These are phyloP conservation scores for Morpho achilles DNA, from an alignment of 2,888 invertebrate species.

Conservation along the genomic window DNA sequence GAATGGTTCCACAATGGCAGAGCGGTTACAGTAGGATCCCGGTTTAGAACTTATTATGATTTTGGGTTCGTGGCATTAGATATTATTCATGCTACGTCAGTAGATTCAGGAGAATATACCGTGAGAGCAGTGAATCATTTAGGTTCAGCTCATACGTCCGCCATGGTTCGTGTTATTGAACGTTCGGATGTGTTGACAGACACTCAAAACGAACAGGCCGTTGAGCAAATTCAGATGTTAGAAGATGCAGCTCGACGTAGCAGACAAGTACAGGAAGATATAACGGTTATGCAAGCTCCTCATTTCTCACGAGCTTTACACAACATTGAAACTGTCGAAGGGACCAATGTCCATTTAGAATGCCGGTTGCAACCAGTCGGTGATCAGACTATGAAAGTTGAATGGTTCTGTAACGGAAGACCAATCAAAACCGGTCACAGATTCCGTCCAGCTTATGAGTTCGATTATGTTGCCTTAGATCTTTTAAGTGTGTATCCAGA, in stretches of 20 bases:
- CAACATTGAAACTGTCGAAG: slow-evolving; percentile 93
- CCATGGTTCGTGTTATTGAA: slow-evolving; percentile 92
- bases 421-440: slow-evolving; percentile 95
- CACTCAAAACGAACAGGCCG: slow-evolving; percentile 93
- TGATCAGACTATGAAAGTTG: slow-evolving; percentile 94
- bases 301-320: slow-evolving; percentile 92
- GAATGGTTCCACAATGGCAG: slow-evolving; percentile 98
- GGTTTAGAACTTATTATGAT: slow-evolving; percentile 97
- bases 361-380: slow-evolving; percentile 94
- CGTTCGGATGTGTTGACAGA: slow-evolving; percentile 91
- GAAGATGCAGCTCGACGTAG: slow-evolving; percentile 88
- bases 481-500: slow-evolving; percentile 97
- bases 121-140: slow-evolving; percentile 95
- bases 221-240: slow-evolving; percentile 94
- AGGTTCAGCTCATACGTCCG: slow-evolving; percentile 94
- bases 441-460: slow-evolving; percentile 97
- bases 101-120: slow-evolving; percentile 97
- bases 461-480: slow-evolving; percentile 98
- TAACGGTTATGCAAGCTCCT: slow-evolving; percentile 90
- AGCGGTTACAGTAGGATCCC: slow-evolving; percentile 91
- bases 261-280: slow-evolving; percentile 87
- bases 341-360: slow-evolving; percentile 95
- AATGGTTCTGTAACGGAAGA: slow-evolving; percentile 97
- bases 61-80: slow-evolving; percentile 98
- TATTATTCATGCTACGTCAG: slow-evolving; percentile 94